Evolutionary conservation across 2,888 invertebrate genomes (phyloP).

Genomic region (Pollenia amentaria): DNA sequence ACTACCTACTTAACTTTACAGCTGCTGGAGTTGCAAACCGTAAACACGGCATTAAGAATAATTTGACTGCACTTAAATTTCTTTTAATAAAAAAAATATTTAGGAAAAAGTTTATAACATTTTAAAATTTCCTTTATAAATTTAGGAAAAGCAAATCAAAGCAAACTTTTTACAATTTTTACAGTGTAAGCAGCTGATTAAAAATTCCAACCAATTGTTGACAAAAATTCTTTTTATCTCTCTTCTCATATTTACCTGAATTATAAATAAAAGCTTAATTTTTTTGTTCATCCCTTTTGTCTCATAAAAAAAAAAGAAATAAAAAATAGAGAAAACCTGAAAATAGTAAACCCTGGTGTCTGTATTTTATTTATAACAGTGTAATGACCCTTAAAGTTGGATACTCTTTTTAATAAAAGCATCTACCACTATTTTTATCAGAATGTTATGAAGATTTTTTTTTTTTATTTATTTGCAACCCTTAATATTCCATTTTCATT

Average conservation of each 20-base stretch:
- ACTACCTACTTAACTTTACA: too few relatives aligned
- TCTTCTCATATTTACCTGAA: background rate
- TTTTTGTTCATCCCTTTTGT: background rate
- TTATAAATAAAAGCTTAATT: background rate
- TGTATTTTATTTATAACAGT: conserved; percentile 22
- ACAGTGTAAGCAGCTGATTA: background rate
- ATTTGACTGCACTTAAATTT: too few relatives aligned
- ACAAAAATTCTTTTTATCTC: background rate
- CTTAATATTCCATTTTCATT: background rate
- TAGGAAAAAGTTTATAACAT: too few relatives aligned
- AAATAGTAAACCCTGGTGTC: conserved; percentile 26
- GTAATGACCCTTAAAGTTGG: conserved; percentile 47
- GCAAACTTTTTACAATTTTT: too few relatives aligned
- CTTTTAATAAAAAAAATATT: too few relatives aligned
- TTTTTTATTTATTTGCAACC: conserved; percentile 11
- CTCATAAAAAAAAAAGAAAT: background rate
- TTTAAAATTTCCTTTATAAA: too few relatives aligned
- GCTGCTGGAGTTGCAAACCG: too few relatives aligned
- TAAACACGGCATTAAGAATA: too few relatives aligned
- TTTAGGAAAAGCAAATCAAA: too few relatives aligned
- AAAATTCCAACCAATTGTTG: conserved; percentile 18
- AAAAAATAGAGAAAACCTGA: background rate
- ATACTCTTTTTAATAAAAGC: background rate
- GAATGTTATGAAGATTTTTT: background rate
- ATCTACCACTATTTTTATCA: background rate